Evolutionary conservation across 2,797 vertebrate genomes (phyloP), one percentile per base, ranked within the genome.

Genomic region (Lepus townsendii): DNA sequence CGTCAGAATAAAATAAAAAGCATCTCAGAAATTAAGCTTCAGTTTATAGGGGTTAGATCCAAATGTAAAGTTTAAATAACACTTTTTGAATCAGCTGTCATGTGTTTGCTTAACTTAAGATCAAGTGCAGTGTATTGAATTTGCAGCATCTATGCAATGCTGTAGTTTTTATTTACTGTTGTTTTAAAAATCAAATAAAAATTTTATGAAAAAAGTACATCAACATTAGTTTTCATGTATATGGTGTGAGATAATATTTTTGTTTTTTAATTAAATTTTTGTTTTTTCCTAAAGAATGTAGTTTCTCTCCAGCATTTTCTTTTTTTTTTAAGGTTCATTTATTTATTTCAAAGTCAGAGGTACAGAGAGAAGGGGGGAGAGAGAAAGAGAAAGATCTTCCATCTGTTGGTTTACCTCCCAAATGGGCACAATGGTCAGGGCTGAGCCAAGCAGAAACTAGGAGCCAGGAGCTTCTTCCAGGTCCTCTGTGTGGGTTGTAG

Each of bases 1-100:
- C 62, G 10, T 35, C 27, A 65, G 69, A 66, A 38, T 32, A 93
- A 94, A 90, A 92, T 79, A 63, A 83, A 38, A 89, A 96, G 65
- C 60, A 87, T 91, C 83, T 94, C 57, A 72, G 76, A 80, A 89
- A 93, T 79, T 16, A 93, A 54, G 27, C n/a, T 86, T 93, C 20
- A 26, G 30, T 80, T 90, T 65, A 63, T 11, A 85, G 54, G 27
- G 20, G 4, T 76, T 73, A 68, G n/a, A 68, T 47, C 35, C 72
- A 20, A 80, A 83, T 47, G 38, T 19, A 42, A 87, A 90, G 24
- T 22, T 24, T 12, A 16, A 38, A 30, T 2, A 4, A 57, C 30
- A 57, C 22, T 66, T 88, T 91, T 14, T 69, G 52, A 83, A 63
- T 4, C 10, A 65, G 19, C n/a, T 19, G 47, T 80, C 54, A 3